Base-by-base conservation (phyloP, 2,888 invertebrate species). In the Leptinotarsa tumamoca region DNA sequence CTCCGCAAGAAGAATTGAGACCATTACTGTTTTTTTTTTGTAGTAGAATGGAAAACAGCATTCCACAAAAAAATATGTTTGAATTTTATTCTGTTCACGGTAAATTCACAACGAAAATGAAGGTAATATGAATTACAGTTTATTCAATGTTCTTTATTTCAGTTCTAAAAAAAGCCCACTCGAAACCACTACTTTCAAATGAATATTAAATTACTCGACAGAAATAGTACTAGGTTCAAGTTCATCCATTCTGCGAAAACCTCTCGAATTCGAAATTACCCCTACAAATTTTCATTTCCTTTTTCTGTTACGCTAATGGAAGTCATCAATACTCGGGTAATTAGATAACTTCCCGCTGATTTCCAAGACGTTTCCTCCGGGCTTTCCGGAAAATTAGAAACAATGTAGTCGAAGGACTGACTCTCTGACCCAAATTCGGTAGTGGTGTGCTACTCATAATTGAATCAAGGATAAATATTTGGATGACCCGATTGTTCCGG, bases 271-370 rank as follows among this genome's bases (percentile, higher is more conserved):
- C n/a, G 58, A 21, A 21, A 58, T 52, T 43, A 43, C 43, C 58
- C 4, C 58, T 14, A 58, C 23, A 58, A 17, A 63, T 63, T 63
- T 43, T n/a, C 43, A 63, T 43, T 33, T 21, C 4, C n/a, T n/a
- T n/a, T 63, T 63, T 27, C 43, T 63, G 27, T 43, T 63, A n/a
- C 63, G 63, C 63, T 63, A 63, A 33, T 63, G 63, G 63, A 63
- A 54, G 33, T 71, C 71, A 73, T 74, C 71, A 71, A 73, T 74
- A 73, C 76, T 76, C 54, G 66, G 63, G 66, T 76, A 76, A 73
- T 74, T 74, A 73, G 71, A 73, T 76, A 74, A 76, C 71, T 71
- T 71, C 76, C 76, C 71, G 68, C 66, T 73, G 76, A 71, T 76
- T 71, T 68, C 67, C 68, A 68, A 71, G 68, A 71, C 68, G 69